A percentile compares a stretch with the other conserved stretches of the same genome.
phyloP scores from a whole-genome alignment of 2,797 vertebrate species.

The Discoglossus pictus region DNA sequence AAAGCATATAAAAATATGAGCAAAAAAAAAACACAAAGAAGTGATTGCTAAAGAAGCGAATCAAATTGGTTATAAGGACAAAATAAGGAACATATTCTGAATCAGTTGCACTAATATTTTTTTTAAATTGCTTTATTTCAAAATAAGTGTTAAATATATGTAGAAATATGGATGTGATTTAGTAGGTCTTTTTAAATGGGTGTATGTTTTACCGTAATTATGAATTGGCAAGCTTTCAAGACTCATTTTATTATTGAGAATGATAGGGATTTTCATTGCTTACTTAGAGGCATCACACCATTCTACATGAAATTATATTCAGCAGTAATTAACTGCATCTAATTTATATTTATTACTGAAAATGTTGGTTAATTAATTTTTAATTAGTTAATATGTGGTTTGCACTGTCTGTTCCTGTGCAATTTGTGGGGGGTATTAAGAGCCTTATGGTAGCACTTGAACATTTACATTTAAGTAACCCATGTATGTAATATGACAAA shows the following conservation, averaged over 20 bases:
- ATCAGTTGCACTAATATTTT: no score
- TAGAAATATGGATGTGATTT: constrained; percentile 2
- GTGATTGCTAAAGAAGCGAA: no score
- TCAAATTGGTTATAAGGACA: no score
- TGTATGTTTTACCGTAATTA: constrained; percentile 35
- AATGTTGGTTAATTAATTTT: constrained; percentile 47
- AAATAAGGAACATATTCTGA: no score
- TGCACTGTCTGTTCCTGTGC: constrained; percentile 10
- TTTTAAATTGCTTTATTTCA: not conserved
- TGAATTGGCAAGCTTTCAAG: constrained; percentile 35
- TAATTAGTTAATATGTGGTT: constrained; percentile 44
- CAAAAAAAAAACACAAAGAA: no score
- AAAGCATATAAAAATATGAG: no score
- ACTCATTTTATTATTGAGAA: constrained; percentile 31
- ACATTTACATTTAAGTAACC: no score
- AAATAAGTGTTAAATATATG: not conserved
- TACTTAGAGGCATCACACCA: constrained; percentile 41
- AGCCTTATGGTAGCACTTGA: not conserved
- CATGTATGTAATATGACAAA: no score
- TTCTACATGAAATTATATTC: constrained; percentile 38
- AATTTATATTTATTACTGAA: constrained; percentile 50
- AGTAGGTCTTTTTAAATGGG: constrained; percentile 14
- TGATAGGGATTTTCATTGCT: constrained; percentile 38
- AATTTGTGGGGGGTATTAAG: constrained; percentile 34
- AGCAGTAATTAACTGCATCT: constrained; percentile 48